Evolutionary conservation across 2,888 invertebrate species (phyloP).

Genomic region (Dynastes grantii): DNA sequence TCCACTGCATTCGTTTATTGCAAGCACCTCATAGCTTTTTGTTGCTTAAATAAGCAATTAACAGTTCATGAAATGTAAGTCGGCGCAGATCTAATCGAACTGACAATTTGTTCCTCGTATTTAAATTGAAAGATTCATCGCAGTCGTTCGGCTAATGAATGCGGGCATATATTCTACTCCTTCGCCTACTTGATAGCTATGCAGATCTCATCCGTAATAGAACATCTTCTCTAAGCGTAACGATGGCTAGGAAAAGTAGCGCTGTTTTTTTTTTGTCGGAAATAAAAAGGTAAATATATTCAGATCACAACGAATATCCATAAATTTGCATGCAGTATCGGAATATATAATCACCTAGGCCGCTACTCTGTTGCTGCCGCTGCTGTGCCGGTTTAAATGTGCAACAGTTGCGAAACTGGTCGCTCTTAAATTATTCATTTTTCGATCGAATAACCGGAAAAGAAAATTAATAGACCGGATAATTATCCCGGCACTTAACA

Average conservation of each 20-base stretch:
- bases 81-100: background rate
- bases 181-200: too few species aligned
- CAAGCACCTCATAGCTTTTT: background rate
- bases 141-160: too few species aligned
- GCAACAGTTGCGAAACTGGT: conserved; percentile 35
- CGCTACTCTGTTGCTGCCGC: background rate
- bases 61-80: background rate
- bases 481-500: conserved; percentile 33
- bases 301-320: conserved; percentile 16
- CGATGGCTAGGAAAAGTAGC: background rate
- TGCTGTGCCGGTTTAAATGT: conserved; percentile 13
- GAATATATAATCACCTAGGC: conserved; percentile 31
- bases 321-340: conserved; percentile 36
- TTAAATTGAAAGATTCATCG: too few species aligned
- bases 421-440: conserved; percentile 34
- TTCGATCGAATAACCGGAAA: conserved; percentile 36
- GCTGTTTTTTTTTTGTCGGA: background rate
- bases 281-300: conserved; percentile 19
- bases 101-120: too few species aligned
- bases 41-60: background rate
- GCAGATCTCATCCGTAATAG: too few species aligned
- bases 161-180: too few species aligned
- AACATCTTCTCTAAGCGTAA: too few species aligned
- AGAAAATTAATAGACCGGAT: conserved; percentile 37
- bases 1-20: too few species aligned